Base-by-base conservation (phyloP, 2,797 vertebrate species). In the Takifugu rubripes region DNA sequence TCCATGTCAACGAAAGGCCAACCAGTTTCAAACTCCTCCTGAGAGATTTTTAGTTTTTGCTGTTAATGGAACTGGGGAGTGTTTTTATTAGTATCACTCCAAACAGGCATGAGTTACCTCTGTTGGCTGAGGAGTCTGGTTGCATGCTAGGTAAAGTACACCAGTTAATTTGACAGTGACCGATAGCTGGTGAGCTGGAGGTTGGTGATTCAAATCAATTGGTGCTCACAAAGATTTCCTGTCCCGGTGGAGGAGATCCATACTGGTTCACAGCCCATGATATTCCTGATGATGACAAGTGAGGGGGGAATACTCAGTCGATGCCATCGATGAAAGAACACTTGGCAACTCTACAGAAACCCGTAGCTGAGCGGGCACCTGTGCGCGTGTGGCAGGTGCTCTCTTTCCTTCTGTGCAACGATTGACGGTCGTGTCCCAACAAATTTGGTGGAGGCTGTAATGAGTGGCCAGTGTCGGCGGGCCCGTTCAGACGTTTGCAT, bases 271-370 rank as follows among this genome's bases (percentile, higher is more conserved):
- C 82, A 47, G 67, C 70, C 68, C 80, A 82, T 84, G 77, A 84
- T 89, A 82, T 84, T 78, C 72, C 65, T 82, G 83, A 88, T 88
- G 78, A 87, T 83, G 88, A 88, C 78, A 80, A 82, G 85, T 84
- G 62, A 70, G 79, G 68, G 54, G 62, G 79, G 68, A 64, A 72
- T 55, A 61, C 71, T 73, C 53, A 53, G 64, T 87, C 66, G 43
- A 82, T 83, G 68, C 57, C 58, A 77, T 84, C 84, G 77, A 82
- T 86, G 68, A 70, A 77, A 83, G 83, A 65, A 58, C 80, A 76
- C 78, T 81, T 64, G 54, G 70, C 62, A 68, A 69, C 81, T 78
- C 61, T 57, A 36, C 59, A 52, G 52, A 58, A 66, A 54, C 50
- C 64, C 24, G 64, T 55, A 54, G 57, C 56, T 21, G 21, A 1